phyloP scores from a whole-genome alignment of 2,797 vertebrate genomes.

The Luscinia luscinia region DNA sequence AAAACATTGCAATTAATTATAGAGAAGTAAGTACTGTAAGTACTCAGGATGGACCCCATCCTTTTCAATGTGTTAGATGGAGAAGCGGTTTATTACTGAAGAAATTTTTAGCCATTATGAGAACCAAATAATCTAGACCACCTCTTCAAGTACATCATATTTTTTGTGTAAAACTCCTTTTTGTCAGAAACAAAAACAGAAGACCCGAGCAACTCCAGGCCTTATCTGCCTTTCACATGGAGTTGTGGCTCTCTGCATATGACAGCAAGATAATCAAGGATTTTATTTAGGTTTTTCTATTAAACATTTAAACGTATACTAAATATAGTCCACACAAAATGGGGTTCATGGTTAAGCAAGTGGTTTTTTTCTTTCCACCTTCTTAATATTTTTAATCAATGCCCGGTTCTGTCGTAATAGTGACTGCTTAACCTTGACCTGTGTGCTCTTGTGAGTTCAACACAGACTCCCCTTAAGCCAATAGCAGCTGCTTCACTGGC shows the following conservation, averaged over 20 bases:
- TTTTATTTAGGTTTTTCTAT: not conserved
- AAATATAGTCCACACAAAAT: not conserved
- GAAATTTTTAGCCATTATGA: not conserved
- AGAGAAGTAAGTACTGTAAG: not conserved
- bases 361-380: not conserved
- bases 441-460: not conserved
- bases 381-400: not conserved
- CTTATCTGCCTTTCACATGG: not conserved
- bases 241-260: not conserved
- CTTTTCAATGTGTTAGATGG: not conserved
- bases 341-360: not conserved
- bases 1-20: not conserved
- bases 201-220: accelerated
- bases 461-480: not conserved
- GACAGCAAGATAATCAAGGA: not conserved
- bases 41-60: not conserved
- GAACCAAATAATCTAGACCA: not conserved
- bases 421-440: not conserved
- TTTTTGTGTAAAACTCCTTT: not conserved
- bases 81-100: not conserved
- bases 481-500: not conserved
- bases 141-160: not conserved
- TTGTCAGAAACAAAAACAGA: not conserved
- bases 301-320: not conserved
- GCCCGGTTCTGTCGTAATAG: accelerated